Evolutionary conservation across 2,113 vertebrate genomes (phyloP).

Genomic region (Castor canadensis): DNA sequence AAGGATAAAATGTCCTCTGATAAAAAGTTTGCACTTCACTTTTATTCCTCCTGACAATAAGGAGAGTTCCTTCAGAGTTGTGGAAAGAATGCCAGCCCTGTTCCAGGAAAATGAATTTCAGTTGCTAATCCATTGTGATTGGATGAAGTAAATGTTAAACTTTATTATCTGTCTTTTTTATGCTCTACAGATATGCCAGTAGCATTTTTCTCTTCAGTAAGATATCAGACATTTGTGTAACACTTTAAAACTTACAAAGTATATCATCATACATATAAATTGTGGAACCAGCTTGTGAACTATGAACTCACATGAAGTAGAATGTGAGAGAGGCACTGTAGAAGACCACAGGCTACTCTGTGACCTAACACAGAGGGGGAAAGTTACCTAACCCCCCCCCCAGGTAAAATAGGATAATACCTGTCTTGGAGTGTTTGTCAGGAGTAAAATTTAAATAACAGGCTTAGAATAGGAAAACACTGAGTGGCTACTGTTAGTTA

Average conservation of each 20-base stretch:
- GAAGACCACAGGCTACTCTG: neutral
- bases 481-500: neutral
- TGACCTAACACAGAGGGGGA: neutral
- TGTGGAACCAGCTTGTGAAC: neutral
- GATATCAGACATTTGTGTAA: neutral
- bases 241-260: conserved; percentile 3
- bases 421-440: neutral
- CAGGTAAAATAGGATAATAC: conserved; percentile 10
- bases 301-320: neutral
- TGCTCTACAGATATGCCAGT: neutral
- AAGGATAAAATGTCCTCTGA: neutral
- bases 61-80: neutral
- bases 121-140: neutral
- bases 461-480: neutral
- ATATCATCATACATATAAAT: neutral
- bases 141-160: conserved; percentile 18
- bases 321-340: neutral
- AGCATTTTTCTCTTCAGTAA: conserved; percentile 31
- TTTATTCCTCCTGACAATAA: neutral
- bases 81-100: neutral
- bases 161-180: conserved; percentile 35
- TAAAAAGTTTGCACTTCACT: neutral
- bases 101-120: neutral
- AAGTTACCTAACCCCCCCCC: conserved; percentile 69
- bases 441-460: neutral